Evolutionary conservation across 2,797 vertebrate species (phyloP).

Genomic region (Podarcis lilfordi): DNA sequence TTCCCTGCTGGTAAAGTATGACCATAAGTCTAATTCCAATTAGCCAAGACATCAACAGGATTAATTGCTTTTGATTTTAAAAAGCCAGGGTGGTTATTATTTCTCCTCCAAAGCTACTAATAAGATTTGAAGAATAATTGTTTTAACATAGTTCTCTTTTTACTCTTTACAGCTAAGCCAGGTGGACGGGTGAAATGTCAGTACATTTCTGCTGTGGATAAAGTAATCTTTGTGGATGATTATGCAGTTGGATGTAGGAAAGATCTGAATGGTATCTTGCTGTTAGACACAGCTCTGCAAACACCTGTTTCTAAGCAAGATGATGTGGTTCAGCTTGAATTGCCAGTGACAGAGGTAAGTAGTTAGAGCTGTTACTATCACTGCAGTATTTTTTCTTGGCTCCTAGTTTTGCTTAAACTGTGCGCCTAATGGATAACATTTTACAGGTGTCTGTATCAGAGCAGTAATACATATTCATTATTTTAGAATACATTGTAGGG

Average conservation of each 20-base stretch:
- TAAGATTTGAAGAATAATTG: neutral
- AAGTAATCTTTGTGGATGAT: slow-evolving; percentile 98
- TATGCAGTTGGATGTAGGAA: slow-evolving; percentile 98
- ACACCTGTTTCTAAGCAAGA: slow-evolving; percentile 96
- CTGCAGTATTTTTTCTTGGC: neutral
- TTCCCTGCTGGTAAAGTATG: neutral
- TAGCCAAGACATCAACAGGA: neutral
- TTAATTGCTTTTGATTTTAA: neutral
- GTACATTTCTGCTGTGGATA: slow-evolving; percentile 98
- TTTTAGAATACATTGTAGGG: neutral
- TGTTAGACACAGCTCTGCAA: slow-evolving; percentile 97
- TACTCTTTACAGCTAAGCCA: slow-evolving; percentile 87
- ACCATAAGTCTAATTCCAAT: neutral
- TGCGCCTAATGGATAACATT: neutral
- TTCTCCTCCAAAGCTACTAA: neutral
- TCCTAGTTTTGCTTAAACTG: neutral
- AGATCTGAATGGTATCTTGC: slow-evolving; percentile 97
- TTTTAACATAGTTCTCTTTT: slow-evolving; percentile 30
- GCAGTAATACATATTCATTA: neutral
- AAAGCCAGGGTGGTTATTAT: neutral
- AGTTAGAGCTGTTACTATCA: neutral
- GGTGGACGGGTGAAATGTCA: slow-evolving; percentile 97
- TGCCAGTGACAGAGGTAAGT: slow-evolving; percentile 97
- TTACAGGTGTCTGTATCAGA: neutral
- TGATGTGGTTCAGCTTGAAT: slow-evolving; percentile 96